Conservation (phyloP, 1,140 invertebrate genomes). For the Forficula auricularia region DNA sequence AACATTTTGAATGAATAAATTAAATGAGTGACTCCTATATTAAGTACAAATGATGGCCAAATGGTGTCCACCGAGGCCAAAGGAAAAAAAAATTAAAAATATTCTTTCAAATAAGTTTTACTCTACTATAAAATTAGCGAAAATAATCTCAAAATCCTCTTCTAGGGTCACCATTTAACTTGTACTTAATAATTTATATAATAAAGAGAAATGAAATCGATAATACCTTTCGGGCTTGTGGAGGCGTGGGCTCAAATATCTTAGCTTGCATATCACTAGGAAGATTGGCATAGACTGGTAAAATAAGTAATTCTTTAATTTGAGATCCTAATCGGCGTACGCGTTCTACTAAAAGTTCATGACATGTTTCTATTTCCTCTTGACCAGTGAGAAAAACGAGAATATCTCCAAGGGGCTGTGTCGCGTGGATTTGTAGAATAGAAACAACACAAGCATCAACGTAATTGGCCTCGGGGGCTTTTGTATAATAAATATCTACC, state of each 20-base stretch:
- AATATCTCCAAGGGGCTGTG: conserved; percentile 87
- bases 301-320: conserved; percentile 79
- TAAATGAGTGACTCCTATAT: too few relatives aligned
- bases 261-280: conserved; percentile 98
- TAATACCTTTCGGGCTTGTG: conserved; percentile 73
- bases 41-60: too few relatives aligned
- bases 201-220: background rate
- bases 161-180: too few relatives aligned
- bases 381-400: conserved; percentile 85
- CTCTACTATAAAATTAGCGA: too few relatives aligned
- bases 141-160: too few relatives aligned
- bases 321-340: conserved; percentile 79
- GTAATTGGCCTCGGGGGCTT: conserved; percentile 97
- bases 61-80: too few relatives aligned
- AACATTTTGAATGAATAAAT: too few relatives aligned
- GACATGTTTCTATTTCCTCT: conserved; percentile 91
- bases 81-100: too few relatives aligned
- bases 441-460: conserved; percentile 93
- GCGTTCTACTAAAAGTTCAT: conserved; percentile 81
- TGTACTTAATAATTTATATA: background rate
- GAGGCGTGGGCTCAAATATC: conserved; percentile 91
- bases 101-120: too few relatives aligned
- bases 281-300: conserved; percentile 95
- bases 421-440: conserved; percentile 92
- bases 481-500: conserved; percentile 96